phyloP scores from a whole-genome alignment of 2,113 vertebrate species.

The Edolisoma coerulescens region DNA sequence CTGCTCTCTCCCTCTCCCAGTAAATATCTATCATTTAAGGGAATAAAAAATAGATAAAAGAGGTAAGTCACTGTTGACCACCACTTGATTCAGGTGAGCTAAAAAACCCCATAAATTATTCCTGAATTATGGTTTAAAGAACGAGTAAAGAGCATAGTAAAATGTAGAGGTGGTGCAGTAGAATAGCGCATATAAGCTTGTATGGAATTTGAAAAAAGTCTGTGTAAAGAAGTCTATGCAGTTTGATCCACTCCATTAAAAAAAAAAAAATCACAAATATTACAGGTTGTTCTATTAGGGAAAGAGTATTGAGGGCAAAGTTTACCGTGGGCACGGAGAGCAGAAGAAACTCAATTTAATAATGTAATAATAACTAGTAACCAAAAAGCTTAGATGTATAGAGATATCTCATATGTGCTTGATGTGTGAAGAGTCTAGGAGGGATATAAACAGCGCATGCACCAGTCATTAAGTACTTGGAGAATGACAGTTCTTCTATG shows the following conservation, averaged over 20 bases:
- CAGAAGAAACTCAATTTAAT: background rate
- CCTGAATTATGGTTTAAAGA: background rate
- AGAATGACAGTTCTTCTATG: background rate
- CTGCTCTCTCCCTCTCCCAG: background rate
- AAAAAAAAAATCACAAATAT: background rate
- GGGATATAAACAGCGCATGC: background rate
- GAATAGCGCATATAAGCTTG: background rate
- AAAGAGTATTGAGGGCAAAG: background rate
- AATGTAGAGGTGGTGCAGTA: background rate
- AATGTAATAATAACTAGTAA: background rate
- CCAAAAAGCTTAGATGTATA: background rate
- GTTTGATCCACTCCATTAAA: background rate
- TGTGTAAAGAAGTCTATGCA: background rate
- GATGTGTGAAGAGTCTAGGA: background rate
- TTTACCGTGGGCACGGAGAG: background rate
- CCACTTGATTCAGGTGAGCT: background rate
- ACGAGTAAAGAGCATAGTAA: background rate
- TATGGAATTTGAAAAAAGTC: background rate
- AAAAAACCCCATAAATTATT: background rate
- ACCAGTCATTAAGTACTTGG: background rate
- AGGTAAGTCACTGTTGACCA: background rate
- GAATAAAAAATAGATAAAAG: background rate
- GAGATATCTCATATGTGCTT: background rate
- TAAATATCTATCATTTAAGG: background rate
- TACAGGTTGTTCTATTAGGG: background rate